These are phyloP conservation scores for Meiosimyza platycephala DNA, from an alignment of 2,888 invertebrate species.

Conservation along the genomic window DNA sequence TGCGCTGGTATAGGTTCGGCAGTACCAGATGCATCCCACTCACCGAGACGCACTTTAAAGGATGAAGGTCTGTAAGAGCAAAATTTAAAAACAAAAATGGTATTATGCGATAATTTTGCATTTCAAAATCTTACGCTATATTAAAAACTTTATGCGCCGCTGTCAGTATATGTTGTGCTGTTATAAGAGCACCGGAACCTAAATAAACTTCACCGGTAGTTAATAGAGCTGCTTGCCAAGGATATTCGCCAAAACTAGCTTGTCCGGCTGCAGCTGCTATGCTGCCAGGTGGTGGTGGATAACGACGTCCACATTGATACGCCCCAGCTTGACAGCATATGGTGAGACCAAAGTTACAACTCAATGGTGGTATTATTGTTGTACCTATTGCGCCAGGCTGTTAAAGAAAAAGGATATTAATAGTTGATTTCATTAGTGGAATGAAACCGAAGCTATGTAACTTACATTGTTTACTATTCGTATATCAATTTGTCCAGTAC, in stretches of 20 bases:
- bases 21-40: slow-evolving; percentile 78
- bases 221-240: slow-evolving; percentile 78
- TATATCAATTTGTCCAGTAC: slow-evolving; percentile 72
- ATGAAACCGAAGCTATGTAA: slow-evolving; percentile 26
- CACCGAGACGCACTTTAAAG: slow-evolving; percentile 79
- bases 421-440: not conserved
- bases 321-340: slow-evolving; percentile 60
- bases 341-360: slow-evolving; percentile 57
- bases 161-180: slow-evolving; percentile 76
- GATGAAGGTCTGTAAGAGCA: slow-evolving; percentile 51
- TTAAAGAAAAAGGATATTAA: not conserved
- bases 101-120: not conserved
- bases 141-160: slow-evolving; percentile 78
- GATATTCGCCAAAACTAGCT: slow-evolving; percentile 77
- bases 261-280: slow-evolving; percentile 68
- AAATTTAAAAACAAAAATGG: not conserved
- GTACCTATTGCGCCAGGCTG: slow-evolving; percentile 30
- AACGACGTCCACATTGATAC: slow-evolving; percentile 63
- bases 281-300: slow-evolving; percentile 61
- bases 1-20: slow-evolving; percentile 75
- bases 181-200: slow-evolving; percentile 79
- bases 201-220: slow-evolving; percentile 74
- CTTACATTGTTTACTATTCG: slow-evolving; percentile 74
- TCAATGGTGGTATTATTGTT: slow-evolving; percentile 42
- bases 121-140: slow-evolving; percentile 70